Evolutionary conservation across 2,113 vertebrate species (phyloP).

Genomic region (Ciconia boyciana): DNA sequence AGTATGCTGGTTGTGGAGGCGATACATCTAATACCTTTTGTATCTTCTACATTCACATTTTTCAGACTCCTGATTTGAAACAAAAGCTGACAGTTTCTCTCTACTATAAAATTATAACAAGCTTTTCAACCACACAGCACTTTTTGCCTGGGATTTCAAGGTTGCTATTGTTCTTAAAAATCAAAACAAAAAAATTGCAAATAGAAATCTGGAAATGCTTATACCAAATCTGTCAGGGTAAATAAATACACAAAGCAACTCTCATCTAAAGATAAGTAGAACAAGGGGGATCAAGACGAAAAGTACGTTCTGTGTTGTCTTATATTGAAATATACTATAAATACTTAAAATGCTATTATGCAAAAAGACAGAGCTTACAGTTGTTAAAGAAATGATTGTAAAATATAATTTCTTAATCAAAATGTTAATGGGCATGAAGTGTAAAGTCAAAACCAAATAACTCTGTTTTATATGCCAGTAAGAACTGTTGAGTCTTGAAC

Average conservation of each 20-base stretch:
- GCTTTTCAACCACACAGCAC: background rate
- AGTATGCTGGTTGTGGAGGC: background rate
- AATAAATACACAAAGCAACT: background rate
- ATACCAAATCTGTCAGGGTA: background rate
- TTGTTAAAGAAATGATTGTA: background rate
- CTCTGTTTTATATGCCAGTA: background rate
- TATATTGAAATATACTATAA: background rate
- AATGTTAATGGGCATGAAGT: background rate
- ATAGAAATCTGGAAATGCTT: background rate
- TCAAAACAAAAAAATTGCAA: background rate
- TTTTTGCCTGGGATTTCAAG: background rate
- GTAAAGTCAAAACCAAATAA: background rate
- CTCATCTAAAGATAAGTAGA: background rate
- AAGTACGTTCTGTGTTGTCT: background rate
- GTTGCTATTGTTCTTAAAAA: background rate
- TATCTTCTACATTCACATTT: background rate
- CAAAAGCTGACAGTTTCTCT: background rate
- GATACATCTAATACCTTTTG: background rate
- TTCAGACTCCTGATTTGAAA: background rate
- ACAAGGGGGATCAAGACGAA: background rate
- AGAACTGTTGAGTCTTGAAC: background rate
- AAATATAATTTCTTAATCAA: background rate
- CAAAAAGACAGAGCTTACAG: background rate
- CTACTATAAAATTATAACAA: background rate
- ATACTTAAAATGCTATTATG: background rate